phyloP scores from a whole-genome alignment of 1,140 invertebrate genomes.

The Delia radicum region DNA sequence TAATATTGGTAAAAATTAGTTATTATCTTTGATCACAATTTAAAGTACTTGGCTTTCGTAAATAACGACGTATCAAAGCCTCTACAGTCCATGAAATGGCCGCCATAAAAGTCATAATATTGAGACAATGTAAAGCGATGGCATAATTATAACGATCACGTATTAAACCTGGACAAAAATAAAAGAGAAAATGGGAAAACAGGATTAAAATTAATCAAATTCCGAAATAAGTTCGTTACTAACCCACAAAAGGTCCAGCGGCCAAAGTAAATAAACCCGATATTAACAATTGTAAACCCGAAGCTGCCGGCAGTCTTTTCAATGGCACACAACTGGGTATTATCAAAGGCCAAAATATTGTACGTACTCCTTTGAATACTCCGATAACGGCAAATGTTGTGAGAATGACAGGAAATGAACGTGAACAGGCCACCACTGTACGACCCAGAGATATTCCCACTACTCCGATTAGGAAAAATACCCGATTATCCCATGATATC shows the following conservation, averaged over 20 bases:
- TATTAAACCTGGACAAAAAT: constrained; percentile 60
- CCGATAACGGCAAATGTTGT: constrained; percentile 63
- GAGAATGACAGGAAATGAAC: constrained; percentile 56
- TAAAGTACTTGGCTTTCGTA: constrained; percentile 13
- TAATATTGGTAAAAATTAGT: neutral
- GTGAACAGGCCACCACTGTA: constrained; percentile 59
- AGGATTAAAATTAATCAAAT: neutral
- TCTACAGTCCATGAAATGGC: constrained; percentile 61
- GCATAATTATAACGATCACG: constrained; percentile 62
- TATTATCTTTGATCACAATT: neutral
- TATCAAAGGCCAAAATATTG: constrained; percentile 67
- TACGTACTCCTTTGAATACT: constrained; percentile 64
- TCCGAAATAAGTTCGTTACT: constrained; percentile 39
- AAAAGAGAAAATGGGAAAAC: neutral
- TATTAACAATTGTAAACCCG: constrained; percentile 63
- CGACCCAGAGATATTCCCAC: constrained; percentile 65
- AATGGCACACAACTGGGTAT: constrained; percentile 66
- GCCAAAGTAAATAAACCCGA: constrained; percentile 62
- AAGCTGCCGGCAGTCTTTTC: constrained; percentile 63
- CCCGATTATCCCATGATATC: constrained; percentile 65
- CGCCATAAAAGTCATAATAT: constrained; percentile 64
- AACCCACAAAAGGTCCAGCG: constrained; percentile 63
- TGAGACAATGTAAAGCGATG: constrained; percentile 64
- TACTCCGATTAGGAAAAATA: constrained; percentile 69
- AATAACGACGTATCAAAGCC: constrained; percentile 40